Evolutionary conservation across 2,888 invertebrate species (phyloP).

Genomic region (Teleogryllus oceanicus): DNA sequence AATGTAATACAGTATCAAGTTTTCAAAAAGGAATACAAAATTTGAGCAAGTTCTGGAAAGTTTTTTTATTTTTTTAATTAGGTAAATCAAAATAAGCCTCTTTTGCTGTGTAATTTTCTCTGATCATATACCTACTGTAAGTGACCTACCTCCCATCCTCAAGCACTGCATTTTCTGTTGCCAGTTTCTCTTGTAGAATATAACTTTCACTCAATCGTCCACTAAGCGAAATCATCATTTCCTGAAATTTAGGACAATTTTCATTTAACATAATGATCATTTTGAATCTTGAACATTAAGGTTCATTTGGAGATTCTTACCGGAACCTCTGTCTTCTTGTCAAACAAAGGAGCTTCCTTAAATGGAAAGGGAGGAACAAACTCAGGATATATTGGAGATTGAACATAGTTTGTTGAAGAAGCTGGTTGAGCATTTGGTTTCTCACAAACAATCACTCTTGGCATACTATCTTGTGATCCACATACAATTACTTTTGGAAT

Average conservation of each 20-base stretch:
- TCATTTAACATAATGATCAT: too few relatives aligned
- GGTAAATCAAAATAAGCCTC: too few relatives aligned
- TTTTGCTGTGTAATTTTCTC: too few relatives aligned
- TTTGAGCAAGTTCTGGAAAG: too few relatives aligned
- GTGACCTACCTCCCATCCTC: constrained; percentile 60
- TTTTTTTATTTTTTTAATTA: too few relatives aligned
- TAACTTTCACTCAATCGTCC: constrained; percentile 62
- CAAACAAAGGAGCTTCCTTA: background rate
- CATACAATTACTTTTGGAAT: constrained; percentile 56
- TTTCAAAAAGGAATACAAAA: too few relatives aligned
- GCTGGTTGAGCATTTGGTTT: constrained; percentile 23
- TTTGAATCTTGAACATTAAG: too few relatives aligned
- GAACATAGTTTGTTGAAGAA: background rate
- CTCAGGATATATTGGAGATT: background rate
- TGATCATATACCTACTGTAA: too few relatives aligned
- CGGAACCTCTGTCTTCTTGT: background rate
- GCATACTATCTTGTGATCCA: constrained; percentile 53
- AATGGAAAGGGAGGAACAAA: constrained; percentile 8
- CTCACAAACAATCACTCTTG: constrained; percentile 55
- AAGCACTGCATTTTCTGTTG: constrained; percentile 62
- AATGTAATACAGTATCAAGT: constrained; percentile 26
- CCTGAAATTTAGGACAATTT: constrained; percentile 36
- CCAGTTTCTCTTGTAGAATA: constrained; percentile 65
- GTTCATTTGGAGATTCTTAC: background rate
- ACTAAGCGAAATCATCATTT: constrained; percentile 45